Evolutionary conservation across 2,888 invertebrate genomes (phyloP).

Genomic region (Hirtodrosophila trivittata): DNA sequence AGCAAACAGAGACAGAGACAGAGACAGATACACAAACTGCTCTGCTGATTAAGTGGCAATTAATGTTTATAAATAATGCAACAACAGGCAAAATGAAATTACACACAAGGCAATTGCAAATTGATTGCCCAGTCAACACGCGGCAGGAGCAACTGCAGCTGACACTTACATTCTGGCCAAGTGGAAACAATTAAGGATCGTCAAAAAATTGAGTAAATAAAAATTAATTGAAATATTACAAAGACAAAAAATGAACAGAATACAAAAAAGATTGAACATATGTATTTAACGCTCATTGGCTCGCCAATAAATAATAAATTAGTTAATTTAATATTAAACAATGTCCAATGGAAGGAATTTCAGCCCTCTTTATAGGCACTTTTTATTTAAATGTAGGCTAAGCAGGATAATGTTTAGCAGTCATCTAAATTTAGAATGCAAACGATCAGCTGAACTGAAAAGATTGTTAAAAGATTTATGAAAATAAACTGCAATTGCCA

Average conservation of each 20-base stretch:
- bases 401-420: too few relatives aligned
- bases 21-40: conserved; percentile 16
- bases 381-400: too few relatives aligned
- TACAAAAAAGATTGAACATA: too few relatives aligned
- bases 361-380: too few relatives aligned
- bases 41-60: conserved; percentile 55
- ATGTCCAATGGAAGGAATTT: neutral
- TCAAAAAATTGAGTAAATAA: neutral
- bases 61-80: conserved; percentile 58
- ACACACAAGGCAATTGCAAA: conserved; percentile 34
- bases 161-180: conserved; percentile 38
- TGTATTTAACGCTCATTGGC: too few relatives aligned
- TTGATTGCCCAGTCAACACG: conserved; percentile 30
- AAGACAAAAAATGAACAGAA: conserved; percentile 7
- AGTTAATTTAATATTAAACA: too few relatives aligned
- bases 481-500: too few relatives aligned
- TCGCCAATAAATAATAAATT: too few relatives aligned
- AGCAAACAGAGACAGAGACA: conserved; percentile 1
- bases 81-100: conserved; percentile 42
- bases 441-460: too few relatives aligned
- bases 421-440: too few relatives aligned
- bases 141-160: conserved; percentile 22
- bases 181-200: conserved; percentile 51
- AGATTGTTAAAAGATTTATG: too few relatives aligned
- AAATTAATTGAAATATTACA: neutral